Base-by-base conservation (phyloP, 2,113 vertebrate genomes). In the Origma solitaria region DNA sequence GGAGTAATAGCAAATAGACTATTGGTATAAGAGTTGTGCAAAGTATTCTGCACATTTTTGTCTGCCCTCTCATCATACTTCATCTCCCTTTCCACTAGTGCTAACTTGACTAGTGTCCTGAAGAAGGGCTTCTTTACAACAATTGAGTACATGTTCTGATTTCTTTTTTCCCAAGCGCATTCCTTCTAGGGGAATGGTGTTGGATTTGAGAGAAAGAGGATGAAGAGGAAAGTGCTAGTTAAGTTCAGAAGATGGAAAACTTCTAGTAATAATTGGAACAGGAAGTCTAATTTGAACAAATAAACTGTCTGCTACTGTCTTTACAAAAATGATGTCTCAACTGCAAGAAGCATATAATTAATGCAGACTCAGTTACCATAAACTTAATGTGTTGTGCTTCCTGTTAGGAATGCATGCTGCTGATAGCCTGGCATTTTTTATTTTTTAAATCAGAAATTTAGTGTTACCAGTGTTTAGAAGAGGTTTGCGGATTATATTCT, bases 11-110 rank as follows among this genome's bases (percentile, higher is more conserved):
- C 16, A 51, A 78, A 62, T 22, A 60, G 28, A 18, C 5, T 42
- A 1, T 6, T 64, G 40, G 28, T 35, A 7, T 11, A 60, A 71
- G 31, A 72, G 28, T 11, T 42, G 8, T 0, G 1, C 8, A 44
- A 60, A 64, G 30, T 38, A 20, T 87, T 91, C 22, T 81, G 21
- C 16, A 38, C 4, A 44, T 73, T n/a, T 75, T 77, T 30, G 17
- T 60, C 23, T 86, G 20, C 23, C 23, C 38, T 83, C 33, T 68
- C 3, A 0, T 92, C 0, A 0, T 77, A 40, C 8, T 78, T 83
- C 2, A 7, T 79, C 53, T 85, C 15, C 33, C 10, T 68, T 79
- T 57, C 27, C 33, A 3, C 22, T n/a, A 21, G 15, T 28, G 33
- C 35, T 84, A 6, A 20, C 10, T 5, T 73, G 62, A 40, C 27